phyloP scores from a whole-genome alignment of 2,113 vertebrate genomes.

The Tympanuchus pallidicinctus region DNA sequence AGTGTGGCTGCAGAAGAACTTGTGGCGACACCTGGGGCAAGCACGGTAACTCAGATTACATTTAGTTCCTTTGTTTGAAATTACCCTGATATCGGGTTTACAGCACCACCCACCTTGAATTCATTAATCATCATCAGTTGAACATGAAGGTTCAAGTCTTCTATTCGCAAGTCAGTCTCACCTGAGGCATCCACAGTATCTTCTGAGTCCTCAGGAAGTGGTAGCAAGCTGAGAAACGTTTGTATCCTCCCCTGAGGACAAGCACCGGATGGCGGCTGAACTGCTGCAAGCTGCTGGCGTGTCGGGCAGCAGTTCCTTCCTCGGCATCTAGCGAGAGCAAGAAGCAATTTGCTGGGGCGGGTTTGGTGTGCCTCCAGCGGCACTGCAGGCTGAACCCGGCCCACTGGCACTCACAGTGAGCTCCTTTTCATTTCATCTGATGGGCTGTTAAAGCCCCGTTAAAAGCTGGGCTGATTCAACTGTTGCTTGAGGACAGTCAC shows the following conservation, averaged over 20 bases:
- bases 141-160: background rate
- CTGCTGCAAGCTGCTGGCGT: constrained; percentile 69
- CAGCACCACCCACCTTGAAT: background rate
- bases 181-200: constrained; percentile 85
- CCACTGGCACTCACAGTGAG: background rate
- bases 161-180: constrained; percentile 48
- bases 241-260: constrained; percentile 83
- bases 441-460: background rate
- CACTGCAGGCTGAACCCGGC: background rate
- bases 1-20: background rate
- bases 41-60: background rate
- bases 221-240: constrained; percentile 80
- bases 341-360: background rate
- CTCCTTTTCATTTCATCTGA: background rate
- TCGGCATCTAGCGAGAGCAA: background rate
- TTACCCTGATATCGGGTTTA: background rate
- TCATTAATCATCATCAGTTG: background rate
- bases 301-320: constrained; percentile 64
- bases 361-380: background rate
- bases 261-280: constrained; percentile 70
- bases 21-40: background rate
- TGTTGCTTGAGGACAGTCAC: background rate
- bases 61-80: background rate
- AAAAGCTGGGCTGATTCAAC: background rate
- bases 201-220: constrained; percentile 83